Evolutionary conservation across 2,888 invertebrate genomes (phyloP), one percentile per base, ranked within the genome.

Genomic region (Rotaria macrura): DNA sequence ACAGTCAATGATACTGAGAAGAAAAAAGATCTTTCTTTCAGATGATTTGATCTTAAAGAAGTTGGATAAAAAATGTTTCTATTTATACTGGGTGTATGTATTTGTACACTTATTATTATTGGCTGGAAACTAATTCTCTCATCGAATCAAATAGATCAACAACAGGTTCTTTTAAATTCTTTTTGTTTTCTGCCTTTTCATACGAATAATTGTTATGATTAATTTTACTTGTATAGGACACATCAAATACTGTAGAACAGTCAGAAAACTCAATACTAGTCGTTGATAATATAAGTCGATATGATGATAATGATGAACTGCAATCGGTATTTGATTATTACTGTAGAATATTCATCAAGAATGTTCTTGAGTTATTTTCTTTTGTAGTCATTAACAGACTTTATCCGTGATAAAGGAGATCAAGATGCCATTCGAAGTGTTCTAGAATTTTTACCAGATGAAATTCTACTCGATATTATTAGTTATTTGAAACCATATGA

Each of bases 401-500:
- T 29, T 34, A 65, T 34, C 34, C 38, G 65, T 20, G 34, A 34
- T 38, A 43, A 6, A n/a, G 25, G 43, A 17, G 43, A 79, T 79
- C 10, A 25, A n/a, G 34, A 1, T 34, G 10, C 6, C 34, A 10
- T 43, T 43, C 40, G 25, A 43, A 43, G 43, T 79, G 34, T 23
- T 25, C 23, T 79, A 43, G 79, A 79, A 79, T 14, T 25, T 43
- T 43, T 79, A 43, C 79, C 79, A 25, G 79, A 79, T 43, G 79
- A 79, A 79, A 43, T 79, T 7, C n/a, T 79, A 25, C 43, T 79
- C 12, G 40, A 79, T 79, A 12, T 79, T 25, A 79, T 79, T 79
- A n/a, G n/a, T n/a, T 79, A 79, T 79, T n/a, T 79, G 14, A 79
- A 79, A 79, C 79, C 79, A 23, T 79, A 79, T 43, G 79, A 79